phyloP scores from a whole-genome alignment of 2,888 invertebrate species.

The Dryocosmus kuriphilus region DNA sequence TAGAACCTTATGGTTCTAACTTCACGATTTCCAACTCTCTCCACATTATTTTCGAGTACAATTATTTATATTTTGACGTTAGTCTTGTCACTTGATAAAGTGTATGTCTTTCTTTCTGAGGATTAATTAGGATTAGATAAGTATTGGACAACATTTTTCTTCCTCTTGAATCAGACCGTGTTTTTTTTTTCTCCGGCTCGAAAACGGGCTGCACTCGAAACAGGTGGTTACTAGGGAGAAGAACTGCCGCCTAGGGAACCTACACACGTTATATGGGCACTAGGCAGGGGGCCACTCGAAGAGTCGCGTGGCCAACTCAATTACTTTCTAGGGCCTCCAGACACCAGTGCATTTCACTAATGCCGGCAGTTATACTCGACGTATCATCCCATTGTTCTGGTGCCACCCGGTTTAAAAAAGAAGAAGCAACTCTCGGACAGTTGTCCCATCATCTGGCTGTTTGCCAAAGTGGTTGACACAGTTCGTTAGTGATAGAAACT shows the following conservation, averaged over 20 bases:
- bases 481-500: not conserved
- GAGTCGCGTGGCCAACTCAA: constrained; percentile 77
- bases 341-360: constrained; percentile 63
- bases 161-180: not conserved
- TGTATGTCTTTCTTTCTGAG: not conserved
- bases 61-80: not conserved
- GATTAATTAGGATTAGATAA: not conserved
- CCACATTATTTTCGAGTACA: no score
- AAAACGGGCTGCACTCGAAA: constrained; percentile 66
- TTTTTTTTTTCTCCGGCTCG: constrained; percentile 25
- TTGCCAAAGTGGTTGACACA: constrained; percentile 14
- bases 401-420: constrained; percentile 47
- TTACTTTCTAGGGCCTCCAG: constrained; percentile 73
- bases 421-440: constrained; percentile 48
- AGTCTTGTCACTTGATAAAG: not conserved
- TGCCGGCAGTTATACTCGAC: constrained; percentile 58
- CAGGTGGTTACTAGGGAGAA: constrained; percentile 75
- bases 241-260: constrained; percentile 61
- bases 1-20: no score
- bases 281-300: constrained; percentile 71
- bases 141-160: not conserved
- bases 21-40: no score
- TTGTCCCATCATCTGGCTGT: constrained; percentile 57
- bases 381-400: constrained; percentile 58
- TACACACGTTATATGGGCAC: constrained; percentile 60